Percentiles rank a stretch among this genome's conserved stretches.
These are phyloP conservation scores for Coptodon rendalli DNA, from an alignment of 2,113 vertebrate species.

Conservation along the genomic window DNA sequence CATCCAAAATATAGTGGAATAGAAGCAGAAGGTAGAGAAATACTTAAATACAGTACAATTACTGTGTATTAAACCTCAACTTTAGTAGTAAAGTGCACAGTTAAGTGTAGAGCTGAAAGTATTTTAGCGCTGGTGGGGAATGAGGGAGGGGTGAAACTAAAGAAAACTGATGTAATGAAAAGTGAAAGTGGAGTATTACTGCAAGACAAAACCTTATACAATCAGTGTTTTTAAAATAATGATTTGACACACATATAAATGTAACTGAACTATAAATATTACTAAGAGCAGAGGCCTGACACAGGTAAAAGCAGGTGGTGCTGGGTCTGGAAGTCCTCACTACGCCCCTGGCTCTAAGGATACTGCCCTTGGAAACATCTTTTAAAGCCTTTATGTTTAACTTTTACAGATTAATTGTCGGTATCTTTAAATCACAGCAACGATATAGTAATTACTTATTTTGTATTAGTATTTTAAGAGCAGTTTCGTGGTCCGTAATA, in stretches of 20 bases:
- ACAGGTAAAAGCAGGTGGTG: background rate
- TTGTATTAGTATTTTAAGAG: background rate
- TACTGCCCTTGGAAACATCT: background rate
- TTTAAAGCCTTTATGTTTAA: background rate
- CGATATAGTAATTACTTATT: background rate
- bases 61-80: background rate
- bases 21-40: background rate
- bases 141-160: background rate
- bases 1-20: background rate
- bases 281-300: background rate
- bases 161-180: background rate
- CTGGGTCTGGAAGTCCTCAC: background rate
- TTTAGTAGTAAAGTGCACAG: background rate
- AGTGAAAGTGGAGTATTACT: background rate
- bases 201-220: background rate
- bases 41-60: background rate
- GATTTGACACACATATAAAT: background rate
- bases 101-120: background rate
- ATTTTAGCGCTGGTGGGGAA: rapidly evolving
- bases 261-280: background rate
- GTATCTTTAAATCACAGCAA: background rate
- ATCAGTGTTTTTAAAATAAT: background rate
- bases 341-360: background rate
- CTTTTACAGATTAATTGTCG: background rate
- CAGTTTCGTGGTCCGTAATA: background rate